These are phyloP conservation scores for Maconellicoccus hirsutus DNA, from an alignment of 1,140 invertebrate genomes.

Conservation along the genomic window DNA sequence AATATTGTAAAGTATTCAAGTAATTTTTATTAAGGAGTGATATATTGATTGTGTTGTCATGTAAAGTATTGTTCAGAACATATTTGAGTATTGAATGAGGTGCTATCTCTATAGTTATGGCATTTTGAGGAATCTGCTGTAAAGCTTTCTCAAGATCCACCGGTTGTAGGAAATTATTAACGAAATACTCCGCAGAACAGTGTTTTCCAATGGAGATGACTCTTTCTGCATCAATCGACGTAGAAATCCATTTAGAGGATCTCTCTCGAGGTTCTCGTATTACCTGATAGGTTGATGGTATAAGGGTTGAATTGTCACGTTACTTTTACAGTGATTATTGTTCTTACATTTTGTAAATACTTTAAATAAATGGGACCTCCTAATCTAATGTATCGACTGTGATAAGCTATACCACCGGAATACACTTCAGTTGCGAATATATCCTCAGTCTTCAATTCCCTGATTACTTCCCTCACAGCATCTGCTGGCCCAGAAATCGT, in stretches of 20 bases:
- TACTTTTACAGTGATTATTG: not conserved
- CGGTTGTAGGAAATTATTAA: conserved; percentile 55
- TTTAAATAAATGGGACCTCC: conserved; percentile 55
- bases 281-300: conserved; percentile 35
- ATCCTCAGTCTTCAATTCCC: conserved; percentile 44
- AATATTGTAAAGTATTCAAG: conserved; percentile 53
- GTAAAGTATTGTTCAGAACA: conserved; percentile 59
- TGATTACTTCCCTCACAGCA: conserved; percentile 35
- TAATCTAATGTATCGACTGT: conserved; percentile 60
- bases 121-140: conserved; percentile 59
- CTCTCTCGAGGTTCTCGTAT: conserved; percentile 41
- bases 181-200: conserved; percentile 54
- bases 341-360: conserved; percentile 54
- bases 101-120: conserved; percentile 56
- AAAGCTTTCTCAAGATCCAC: conserved; percentile 71
- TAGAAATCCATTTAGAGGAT: conserved; percentile 46
- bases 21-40: conserved; percentile 63
- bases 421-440: conserved; percentile 64
- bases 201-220: conserved; percentile 36
- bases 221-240: conserved; percentile 43
- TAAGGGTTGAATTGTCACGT: not conserved
- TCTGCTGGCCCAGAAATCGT: conserved; percentile 54
- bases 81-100: conserved; percentile 60
- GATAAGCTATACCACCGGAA: conserved; percentile 58
- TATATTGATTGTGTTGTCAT: conserved; percentile 50